Base-by-base conservation (phyloP, 2,888 invertebrate genomes). In the Horisme vitalbata region DNA sequence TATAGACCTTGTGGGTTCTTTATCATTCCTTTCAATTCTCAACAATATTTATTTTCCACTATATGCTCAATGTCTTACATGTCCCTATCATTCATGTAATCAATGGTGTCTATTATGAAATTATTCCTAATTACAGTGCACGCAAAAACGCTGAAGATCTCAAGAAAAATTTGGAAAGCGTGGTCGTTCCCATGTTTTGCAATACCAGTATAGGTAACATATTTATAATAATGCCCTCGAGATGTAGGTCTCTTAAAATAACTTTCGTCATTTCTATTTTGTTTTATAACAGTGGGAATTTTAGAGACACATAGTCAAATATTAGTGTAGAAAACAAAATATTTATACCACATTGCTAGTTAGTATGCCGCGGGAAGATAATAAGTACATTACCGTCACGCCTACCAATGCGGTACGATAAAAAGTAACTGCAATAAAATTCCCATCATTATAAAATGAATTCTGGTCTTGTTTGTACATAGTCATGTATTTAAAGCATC, bases 141-240 rank as follows among this genome's bases (percentile, higher is more conserved):
- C 93, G 99, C 77, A 99, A 99, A 92, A 97, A 96, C 91, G 95
- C 96, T 52, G 95, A 96, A 84, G 96, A 97, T 78, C 92, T 99
- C 81, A 96, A 97, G 90, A 95, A 95, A 87, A 95, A 96, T 75
- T 92, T 99, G 87, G 97, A 98, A 91, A 94, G 94, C 77, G 97
- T 98, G 71, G 98, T 99, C 67, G 96, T 99, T 71, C 98, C 99
- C 67, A 97, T 99, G 95, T 99, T 98, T 92, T 98, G 98, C 90
- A 96, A 96, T 83, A 95, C 98, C 61, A 94, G 95, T 80, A 92
- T 95, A 76, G 94, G 94, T 83, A 91, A 91, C 90, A 83, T 83
- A 85, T 88, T 89, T 88, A 82, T 88, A 87, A 86, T 89, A 89
- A 89, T 86, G 88, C 75, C 81, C 77, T 87, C 85, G 75, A 86